These are phyloP conservation scores for Hoplodrina ambigua DNA, from an alignment of 2,888 invertebrate genomes.

Conservation along the genomic window DNA sequence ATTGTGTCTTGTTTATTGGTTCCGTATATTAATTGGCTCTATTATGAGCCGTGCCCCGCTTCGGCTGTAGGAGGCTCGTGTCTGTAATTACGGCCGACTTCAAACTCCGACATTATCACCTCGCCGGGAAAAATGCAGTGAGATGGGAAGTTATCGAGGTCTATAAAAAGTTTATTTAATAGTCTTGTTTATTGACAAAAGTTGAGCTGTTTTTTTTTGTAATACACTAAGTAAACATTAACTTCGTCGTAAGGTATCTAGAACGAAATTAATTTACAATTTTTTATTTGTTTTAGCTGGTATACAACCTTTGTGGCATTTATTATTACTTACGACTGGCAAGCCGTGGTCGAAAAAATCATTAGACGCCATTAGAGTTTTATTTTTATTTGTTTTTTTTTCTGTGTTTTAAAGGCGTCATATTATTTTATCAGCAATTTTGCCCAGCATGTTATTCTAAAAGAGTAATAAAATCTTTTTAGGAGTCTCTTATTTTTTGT, in stretches of 20 bases:
- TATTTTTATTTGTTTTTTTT: background rate
- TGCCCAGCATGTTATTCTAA: background rate
- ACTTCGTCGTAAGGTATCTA: too few relatives aligned
- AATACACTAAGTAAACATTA: background rate
- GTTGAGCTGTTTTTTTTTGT: conserved; percentile 22
- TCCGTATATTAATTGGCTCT: conserved; percentile 82
- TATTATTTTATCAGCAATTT: background rate
- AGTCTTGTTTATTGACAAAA: background rate
- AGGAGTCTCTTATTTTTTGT: too few relatives aligned
- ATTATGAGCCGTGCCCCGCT: conserved; percentile 70
- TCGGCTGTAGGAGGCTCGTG: conserved; percentile 62
- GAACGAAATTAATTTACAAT: too few relatives aligned
- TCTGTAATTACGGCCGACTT: conserved; percentile 81
- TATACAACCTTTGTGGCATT: background rate
- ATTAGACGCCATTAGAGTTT: background rate
- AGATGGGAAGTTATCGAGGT: conserved; percentile 42
- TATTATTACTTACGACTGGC: background rate
- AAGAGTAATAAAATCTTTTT: background rate
- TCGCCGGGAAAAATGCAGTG: conserved; percentile 66
- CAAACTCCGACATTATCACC: conserved; percentile 86
- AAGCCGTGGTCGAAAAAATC: background rate
- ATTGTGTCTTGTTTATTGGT: conserved; percentile 82
- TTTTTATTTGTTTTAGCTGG: background rate
- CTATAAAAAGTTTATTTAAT: conserved; percentile 55
- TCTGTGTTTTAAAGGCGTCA: background rate